Evolutionary conservation across 64 coral and sea anemone genomes (phyloP).

Genomic region (Montipora sp.): DNA sequence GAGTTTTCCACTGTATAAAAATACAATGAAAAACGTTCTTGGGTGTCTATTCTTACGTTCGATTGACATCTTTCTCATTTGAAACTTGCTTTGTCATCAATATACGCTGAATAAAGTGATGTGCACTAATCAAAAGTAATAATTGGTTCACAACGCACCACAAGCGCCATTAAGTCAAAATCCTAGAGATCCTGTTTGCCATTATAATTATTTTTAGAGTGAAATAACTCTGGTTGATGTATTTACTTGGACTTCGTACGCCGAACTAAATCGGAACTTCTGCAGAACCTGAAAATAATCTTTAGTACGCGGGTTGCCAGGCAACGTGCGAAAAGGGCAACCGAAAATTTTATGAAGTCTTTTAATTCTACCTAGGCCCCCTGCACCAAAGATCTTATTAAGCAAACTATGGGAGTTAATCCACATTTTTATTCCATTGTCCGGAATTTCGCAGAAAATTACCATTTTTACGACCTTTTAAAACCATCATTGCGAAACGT

Average conservation of each 20-base stretch:
- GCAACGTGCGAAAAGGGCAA: too few species aligned
- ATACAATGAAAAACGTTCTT: neutral
- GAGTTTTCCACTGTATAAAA: too few species aligned
- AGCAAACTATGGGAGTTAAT: neutral
- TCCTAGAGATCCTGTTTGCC: neutral
- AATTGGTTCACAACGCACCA: neutral
- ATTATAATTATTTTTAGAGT: neutral
- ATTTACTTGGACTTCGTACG: neutral
- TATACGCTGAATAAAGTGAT: neutral
- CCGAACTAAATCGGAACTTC: neutral
- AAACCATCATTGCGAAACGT: neutral
- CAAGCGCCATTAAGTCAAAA: neutral
- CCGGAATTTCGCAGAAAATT: neutral
- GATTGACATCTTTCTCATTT: neutral
- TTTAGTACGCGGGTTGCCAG: neutral
- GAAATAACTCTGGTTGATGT: neutral
- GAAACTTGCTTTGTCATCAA: constrained; percentile 24
- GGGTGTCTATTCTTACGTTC: neutral
- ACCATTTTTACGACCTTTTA: neutral
- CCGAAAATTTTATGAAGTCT: constrained; percentile 11
- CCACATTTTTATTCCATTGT: neutral
- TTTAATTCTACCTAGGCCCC: neutral
- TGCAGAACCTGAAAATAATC: neutral
- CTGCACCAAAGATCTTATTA: neutral
- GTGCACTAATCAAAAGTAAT: neutral